Percentiles rank a stretch among this genome's conserved stretches.
These are phyloP conservation scores for Tringa solitaria DNA, from an alignment of 2,113 vertebrate genomes.

Conservation along the genomic window DNA sequence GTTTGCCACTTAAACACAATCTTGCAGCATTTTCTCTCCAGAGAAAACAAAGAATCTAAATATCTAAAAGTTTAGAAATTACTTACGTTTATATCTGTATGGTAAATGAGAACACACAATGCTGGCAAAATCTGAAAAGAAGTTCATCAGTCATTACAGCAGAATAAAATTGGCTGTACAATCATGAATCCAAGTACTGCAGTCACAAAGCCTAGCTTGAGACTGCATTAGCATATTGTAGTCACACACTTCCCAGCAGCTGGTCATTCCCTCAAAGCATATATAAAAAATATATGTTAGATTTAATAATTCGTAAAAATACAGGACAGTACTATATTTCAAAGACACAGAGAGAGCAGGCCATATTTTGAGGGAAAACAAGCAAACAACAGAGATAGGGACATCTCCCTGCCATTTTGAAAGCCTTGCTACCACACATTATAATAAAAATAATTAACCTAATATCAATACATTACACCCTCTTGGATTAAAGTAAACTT, in stretches of 20 bases:
- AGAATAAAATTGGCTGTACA: background rate
- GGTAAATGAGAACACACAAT: conserved; percentile 97
- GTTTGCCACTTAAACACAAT: background rate
- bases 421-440: background rate
- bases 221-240: background rate
- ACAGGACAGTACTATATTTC: background rate
- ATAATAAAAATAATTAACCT: background rate
- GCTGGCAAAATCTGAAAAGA: conserved; percentile 94
- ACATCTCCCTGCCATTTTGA: background rate
- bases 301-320: background rate
- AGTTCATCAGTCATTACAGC: conserved; percentile 50
- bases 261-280: background rate
- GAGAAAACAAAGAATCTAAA: background rate
- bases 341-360: background rate
- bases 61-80: background rate
- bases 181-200: background rate
- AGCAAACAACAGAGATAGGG: background rate
- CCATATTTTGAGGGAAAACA: background rate
- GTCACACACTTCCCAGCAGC: background rate
- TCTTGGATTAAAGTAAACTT: background rate
- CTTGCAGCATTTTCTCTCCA: background rate
- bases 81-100: conserved; percentile 99
- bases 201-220: background rate
- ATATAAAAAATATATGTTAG: background rate
- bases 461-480: background rate